Evolutionary conservation across 2,888 invertebrate species (phyloP), one percentile per base, ranked within the genome.

Genomic region (Pachliopta kotzebuea): DNA sequence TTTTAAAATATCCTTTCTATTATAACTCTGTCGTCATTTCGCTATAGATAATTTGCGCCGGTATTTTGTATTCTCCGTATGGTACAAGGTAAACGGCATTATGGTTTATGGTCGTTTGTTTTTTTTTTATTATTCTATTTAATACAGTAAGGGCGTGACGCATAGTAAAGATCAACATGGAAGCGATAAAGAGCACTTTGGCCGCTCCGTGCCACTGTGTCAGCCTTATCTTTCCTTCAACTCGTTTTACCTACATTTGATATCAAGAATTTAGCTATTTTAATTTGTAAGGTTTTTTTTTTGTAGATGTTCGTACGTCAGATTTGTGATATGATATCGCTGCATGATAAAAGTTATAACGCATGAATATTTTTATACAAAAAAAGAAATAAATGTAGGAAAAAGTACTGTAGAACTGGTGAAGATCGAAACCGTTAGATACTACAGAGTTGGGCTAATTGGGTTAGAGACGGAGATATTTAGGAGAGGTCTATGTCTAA

Each of bases 311-410:
- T 45, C 7, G 63, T 69, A 72, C 72, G 73, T 72, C 74, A 76
- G 75, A 76, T 77, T 76, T 76, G 60, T 69, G 73, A 72, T 76
- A 76, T 71, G 62, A 70, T 72, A 76, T 74, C 70, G 69, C 68
- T 66, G 67, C 20, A 24, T 61, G 77, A 79, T 77, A 71, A 77
- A 73, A 73, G 8, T 4, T 45, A 57, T 65, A 50, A 63, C 56
- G 60, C 52, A 42, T 45, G 45, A 45, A n/a, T n/a, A n/a, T 45
- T 45, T 18, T n/a, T 45, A n/a, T n/a, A n/a, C n/a, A n/a, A n/a
- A n/a, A n/a, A n/a, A n/a, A n/a, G n/a, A n/a, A n/a, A n/a, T n/a
- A n/a, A n/a, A n/a, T n/a, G n/a, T n/a, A n/a, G n/a, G n/a, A n/a
- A n/a, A n/a, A n/a, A n/a, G n/a, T n/a, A n/a, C n/a, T n/a, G n/a